Evolutionary conservation across 1,140 invertebrate species (phyloP), one percentile per base, ranked within the genome.

Genomic region (Onthophagus taurus): DNA sequence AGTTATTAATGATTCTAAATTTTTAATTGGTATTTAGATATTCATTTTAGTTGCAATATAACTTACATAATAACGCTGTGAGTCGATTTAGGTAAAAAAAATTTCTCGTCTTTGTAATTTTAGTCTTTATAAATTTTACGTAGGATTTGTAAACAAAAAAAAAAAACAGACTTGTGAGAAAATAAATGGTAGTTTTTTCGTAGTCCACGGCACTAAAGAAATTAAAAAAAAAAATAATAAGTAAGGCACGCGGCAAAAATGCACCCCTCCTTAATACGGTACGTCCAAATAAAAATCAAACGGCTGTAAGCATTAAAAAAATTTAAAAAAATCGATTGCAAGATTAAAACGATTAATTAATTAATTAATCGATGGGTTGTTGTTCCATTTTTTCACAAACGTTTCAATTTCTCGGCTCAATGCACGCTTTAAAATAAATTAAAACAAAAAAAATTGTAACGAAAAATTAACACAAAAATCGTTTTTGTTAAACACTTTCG

Each of bases 231-330:
- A 36, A 36, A 36, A 19, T 1, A 20, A 7, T 17, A 36, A 36
- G 23, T n/a, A n/a, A 41, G 42, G 53, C 42, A 42, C 41, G 55
- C 56, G 45, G 54, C 54, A 55, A 57, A n/a, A n/a, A 20, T 57
- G 58, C 58, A 58, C 58, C 58, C 56, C 55, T 55, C 50, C 53
- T 52, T n/a, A n/a, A 45, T 18, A 39, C 42, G 44, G 48, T 51
- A 57, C 58, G 58, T 60, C 58, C 58, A 58, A 39, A 45, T 46
- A 31, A 44, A n/a, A n/a, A n/a, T 49, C 14, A 6, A 13, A 41
- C 12, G 23, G 38, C 26, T 26, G 23, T 26, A 26, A 26, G n/a
- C 23, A n/a, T n/a, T 26, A n/a, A n/a, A 7, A 26, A 26, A 7
- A 26, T 26, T 26, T 26, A 26, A n/a, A n/a, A n/a, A n/a, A n/a